Conservation (phyloP, 2,113 vertebrate genomes). For the Forbesichthys agassizii region DNA sequence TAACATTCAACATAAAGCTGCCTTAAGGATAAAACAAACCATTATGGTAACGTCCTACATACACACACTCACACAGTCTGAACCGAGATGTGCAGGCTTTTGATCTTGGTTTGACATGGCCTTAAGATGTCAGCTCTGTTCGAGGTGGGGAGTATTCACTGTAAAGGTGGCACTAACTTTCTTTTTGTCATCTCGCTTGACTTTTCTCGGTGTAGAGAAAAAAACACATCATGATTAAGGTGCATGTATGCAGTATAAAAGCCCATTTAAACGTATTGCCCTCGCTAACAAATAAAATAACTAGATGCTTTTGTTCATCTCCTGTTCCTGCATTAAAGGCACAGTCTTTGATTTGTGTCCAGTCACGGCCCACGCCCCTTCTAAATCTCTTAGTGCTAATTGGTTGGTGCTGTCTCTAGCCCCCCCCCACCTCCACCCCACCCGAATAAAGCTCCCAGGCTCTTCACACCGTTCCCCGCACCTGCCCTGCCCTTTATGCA, state of each 20-base stretch:
- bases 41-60: not conserved
- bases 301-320: no score
- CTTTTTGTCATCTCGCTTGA: slow-evolving; percentile 55
- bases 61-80: not conserved
- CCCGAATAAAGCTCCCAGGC: no score
- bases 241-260: slow-evolving; percentile 21
- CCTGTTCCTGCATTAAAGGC: no score
- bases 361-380: no score
- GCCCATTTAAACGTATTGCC: slow-evolving; percentile 18
- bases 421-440: no score
- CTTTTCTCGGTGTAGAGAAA: slow-evolving; percentile 53
- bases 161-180: slow-evolving; percentile 59
- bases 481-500: no score
- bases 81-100: slow-evolving; percentile 10
- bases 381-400: no score
- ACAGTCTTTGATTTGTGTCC: no score
- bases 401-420: no score
- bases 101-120: slow-evolving; percentile 61
- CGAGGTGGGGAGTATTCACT: slow-evolving; percentile 58
- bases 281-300: no score
- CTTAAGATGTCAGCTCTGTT: slow-evolving; percentile 67
- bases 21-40: slow-evolving; percentile 49
- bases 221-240: slow-evolving; percentile 58
- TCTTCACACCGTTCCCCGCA: no score
- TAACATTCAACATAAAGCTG: slow-evolving; percentile 63